These are phyloP conservation scores for Pachyuromys duprasi DNA, from an alignment of 2,797 vertebrate species.

Conservation along the genomic window DNA sequence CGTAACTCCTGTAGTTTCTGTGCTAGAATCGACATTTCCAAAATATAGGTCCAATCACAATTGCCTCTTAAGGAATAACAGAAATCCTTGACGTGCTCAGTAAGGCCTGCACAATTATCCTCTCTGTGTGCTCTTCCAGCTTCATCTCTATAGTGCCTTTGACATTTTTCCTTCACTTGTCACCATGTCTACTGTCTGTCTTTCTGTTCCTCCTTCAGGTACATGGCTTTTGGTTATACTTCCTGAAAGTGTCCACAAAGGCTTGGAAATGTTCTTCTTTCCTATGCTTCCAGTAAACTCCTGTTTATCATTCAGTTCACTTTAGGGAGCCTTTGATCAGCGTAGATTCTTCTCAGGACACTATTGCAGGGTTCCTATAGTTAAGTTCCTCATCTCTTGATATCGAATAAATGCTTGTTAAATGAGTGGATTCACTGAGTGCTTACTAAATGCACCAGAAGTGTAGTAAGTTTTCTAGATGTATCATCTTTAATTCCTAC, in stretches of 20 bases:
- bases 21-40: constrained; percentile 6
- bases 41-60: background rate
- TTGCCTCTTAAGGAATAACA: constrained; percentile 34
- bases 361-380: constrained; percentile 16
- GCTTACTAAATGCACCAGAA: constrained; percentile 11
- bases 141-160: background rate
- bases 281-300: background rate
- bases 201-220: constrained; percentile 27
- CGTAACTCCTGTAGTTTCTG: background rate
- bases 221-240: constrained; percentile 15
- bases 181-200: background rate
- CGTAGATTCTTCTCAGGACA: background rate
- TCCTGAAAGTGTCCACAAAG: background rate
- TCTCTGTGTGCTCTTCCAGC: background rate
- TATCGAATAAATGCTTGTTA: constrained; percentile 22
- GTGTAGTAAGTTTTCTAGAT: constrained; percentile 32
- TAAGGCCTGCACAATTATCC: background rate
- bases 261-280: background rate
- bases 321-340: constrained; percentile 39
- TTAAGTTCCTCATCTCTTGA: constrained; percentile 29
- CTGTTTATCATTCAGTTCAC: background rate
- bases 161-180: background rate
- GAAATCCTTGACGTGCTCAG: background rate
- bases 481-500: background rate
- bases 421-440: constrained; percentile 33